phyloP scores from a whole-genome alignment of 2,113 vertebrate species.

The Glaucomys volans region DNA sequence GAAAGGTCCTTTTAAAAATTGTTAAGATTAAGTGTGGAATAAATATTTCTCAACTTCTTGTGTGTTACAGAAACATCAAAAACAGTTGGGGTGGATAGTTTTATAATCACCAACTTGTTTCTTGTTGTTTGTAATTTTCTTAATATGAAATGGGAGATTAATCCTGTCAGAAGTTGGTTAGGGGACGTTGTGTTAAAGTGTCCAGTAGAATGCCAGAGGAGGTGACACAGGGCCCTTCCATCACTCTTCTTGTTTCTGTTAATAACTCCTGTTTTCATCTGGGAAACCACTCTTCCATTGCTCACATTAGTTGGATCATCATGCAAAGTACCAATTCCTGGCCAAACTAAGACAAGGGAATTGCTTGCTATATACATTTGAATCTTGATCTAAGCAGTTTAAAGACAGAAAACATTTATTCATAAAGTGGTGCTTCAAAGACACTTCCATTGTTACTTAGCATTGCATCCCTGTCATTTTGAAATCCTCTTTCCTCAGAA shows the following conservation, averaged over 20 bases:
- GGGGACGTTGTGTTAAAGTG: not conserved
- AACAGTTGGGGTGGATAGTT: not conserved
- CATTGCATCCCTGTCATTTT: not conserved
- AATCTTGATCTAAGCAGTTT: not conserved
- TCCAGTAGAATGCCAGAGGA: not conserved
- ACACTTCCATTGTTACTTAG: not conserved
- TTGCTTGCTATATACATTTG: not conserved
- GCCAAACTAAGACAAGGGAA: not conserved
- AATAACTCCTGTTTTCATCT: not conserved
- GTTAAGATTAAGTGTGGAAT: not conserved
- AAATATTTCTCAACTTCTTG: not conserved
- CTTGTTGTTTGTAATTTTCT: not conserved
- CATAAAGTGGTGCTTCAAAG: not conserved
- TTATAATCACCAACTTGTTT: not conserved
- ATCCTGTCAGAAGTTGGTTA: not conserved
- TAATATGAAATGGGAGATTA: not conserved
- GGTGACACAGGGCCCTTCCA: not conserved
- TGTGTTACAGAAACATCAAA: not conserved
- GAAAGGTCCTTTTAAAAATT: not conserved
- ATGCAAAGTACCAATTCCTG: not conserved
- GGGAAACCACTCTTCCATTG: not conserved
- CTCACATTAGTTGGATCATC: not conserved
- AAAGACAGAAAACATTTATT: not conserved
- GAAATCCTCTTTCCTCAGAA: not conserved
- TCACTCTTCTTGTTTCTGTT: not conserved